A percentile compares a stretch with the other conserved stretches of the same genome.
Conservation (phyloP, 2,113 vertebrate species). For the Sphyrna mokarran region DNA sequence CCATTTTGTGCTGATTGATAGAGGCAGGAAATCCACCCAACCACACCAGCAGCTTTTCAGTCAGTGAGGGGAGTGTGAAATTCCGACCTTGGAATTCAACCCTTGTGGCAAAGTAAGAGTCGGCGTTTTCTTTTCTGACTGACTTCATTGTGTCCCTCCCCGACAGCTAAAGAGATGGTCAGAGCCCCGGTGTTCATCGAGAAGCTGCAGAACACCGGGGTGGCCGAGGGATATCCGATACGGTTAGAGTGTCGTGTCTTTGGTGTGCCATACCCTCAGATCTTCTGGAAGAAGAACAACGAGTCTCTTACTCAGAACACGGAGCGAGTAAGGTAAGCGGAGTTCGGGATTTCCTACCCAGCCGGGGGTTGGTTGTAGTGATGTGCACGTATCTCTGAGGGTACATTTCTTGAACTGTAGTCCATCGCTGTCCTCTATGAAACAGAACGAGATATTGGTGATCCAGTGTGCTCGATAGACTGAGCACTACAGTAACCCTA, state of each 20-base stretch:
- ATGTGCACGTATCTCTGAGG: neutral
- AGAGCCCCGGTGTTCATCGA: constrained; percentile 82
- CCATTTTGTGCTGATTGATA: no score
- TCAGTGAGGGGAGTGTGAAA: no score
- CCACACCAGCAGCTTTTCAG: no score
- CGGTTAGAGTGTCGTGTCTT: constrained; percentile 83
- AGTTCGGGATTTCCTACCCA: neutral
- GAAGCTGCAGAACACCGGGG: constrained; percentile 93
- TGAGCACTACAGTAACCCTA: no score
- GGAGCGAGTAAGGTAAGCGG: constrained; percentile 81
- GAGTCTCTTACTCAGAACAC: constrained; percentile 96
- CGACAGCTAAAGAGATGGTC: constrained; percentile 87
- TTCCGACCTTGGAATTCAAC: neutral
- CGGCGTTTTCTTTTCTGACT: neutral
- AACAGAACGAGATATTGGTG: no score
- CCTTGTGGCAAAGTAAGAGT: neutral
- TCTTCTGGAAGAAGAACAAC: constrained; percentile 98
- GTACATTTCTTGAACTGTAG: neutral
- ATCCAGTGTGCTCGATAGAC: no score
- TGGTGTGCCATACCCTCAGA: constrained; percentile 79
- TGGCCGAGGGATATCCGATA: constrained; percentile 88
- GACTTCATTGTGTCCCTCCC: neutral
- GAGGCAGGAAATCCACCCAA: no score
- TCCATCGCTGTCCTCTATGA: no score
- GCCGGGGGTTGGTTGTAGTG: neutral